Evolutionary conservation across 30 jellyfish, hydroid and myxozoan species (phyloP).

Genomic region (Pseudorhiza aurosa): DNA sequence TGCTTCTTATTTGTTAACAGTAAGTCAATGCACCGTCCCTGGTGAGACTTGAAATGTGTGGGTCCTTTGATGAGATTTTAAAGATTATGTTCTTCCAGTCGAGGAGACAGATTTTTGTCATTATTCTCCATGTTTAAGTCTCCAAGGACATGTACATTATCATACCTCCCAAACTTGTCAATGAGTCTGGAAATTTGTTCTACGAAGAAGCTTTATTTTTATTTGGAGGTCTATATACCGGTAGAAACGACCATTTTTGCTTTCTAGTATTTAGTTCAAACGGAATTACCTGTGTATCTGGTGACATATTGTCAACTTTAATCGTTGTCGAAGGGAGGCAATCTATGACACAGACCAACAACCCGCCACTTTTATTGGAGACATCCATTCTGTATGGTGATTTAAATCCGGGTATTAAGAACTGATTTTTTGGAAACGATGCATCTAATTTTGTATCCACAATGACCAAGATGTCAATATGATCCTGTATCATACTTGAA

Average conservation of each 20-base stretch:
- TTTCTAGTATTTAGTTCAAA: slow-evolving; percentile 12
- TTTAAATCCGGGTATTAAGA: neutral
- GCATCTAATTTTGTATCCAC: slow-evolving; percentile 33
- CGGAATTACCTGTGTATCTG: slow-evolving; percentile 8
- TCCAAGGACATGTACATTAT: slow-evolving; percentile 49
- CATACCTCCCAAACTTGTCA: slow-evolving; percentile 15
- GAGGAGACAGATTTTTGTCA: slow-evolving; percentile 15
- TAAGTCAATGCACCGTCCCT: slow-evolving; percentile 47
- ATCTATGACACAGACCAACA: neutral
- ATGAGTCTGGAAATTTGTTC: slow-evolving; percentile 22
- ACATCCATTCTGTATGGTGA: slow-evolving; percentile 11
- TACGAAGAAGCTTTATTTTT: neutral
- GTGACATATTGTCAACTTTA: neutral
- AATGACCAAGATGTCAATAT: slow-evolving; percentile 10
- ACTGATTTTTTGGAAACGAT: slow-evolving; percentile 22
- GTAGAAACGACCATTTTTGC: slow-evolving; percentile 22
- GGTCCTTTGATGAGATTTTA: slow-evolving; percentile 16
- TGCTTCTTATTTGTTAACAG: slow-evolving; percentile 13
- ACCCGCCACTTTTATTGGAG: slow-evolving; percentile 31
- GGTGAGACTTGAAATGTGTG: slow-evolving; percentile 22
- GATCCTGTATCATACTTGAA: slow-evolving; percentile 27
- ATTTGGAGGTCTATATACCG: slow-evolving; percentile 31
- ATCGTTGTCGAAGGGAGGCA: neutral
- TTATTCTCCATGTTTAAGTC: slow-evolving; percentile 14
- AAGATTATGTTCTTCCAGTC: slow-evolving; percentile 4